Evolutionary conservation across 2,113 vertebrate species (phyloP), one percentile per base, ranked within the genome.

Genomic region (Ammodytes marinus): DNA sequence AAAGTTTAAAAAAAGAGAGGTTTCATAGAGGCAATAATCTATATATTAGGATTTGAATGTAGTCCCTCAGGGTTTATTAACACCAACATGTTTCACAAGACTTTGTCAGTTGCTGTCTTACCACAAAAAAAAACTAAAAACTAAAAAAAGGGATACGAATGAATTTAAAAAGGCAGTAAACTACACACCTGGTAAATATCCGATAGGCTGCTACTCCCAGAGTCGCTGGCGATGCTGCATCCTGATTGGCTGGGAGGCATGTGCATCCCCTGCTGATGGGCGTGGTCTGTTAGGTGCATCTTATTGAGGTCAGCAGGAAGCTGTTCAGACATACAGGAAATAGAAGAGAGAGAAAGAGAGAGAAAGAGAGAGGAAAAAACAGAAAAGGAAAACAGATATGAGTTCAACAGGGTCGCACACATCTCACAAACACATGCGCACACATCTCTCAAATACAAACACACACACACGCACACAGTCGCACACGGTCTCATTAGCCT

Each of bases 131-230:
- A 13, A n/a, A 4, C 6, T 27, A 15, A 35, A 43, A 64, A 37
- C 2, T 8, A 37, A 35, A 19, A 11, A 35, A 39, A 58, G 2
- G 27, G 27, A 45, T 8, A 27, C n/a, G 15, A 27, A 19, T 42
- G 1, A 27, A 6, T 39, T 64, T 14, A 7, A 45, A 40, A 5
- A n/a, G 46, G n/a, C 14, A 58, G 49, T 2, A 0, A 52, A 12
- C 35, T 8, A 37, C 69, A 35, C 93, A 99, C 98, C 97, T 99
- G 98, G 82, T 99, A 99, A 82, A 99, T 99, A 87, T 99, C 98
- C n/a, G 98, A 99, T 0, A 99, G 94, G 90, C 98, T 99, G 95
- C 98, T 99, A 93, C 97, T 99, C 79, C 97, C 98, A 4, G 98
- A 99, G 86, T 99, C 98, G 66, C 98, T 99, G 89, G 97, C 96